These are phyloP conservation scores for Euclidia mi DNA, from an alignment of 2,888 invertebrate species.

Conservation along the genomic window DNA sequence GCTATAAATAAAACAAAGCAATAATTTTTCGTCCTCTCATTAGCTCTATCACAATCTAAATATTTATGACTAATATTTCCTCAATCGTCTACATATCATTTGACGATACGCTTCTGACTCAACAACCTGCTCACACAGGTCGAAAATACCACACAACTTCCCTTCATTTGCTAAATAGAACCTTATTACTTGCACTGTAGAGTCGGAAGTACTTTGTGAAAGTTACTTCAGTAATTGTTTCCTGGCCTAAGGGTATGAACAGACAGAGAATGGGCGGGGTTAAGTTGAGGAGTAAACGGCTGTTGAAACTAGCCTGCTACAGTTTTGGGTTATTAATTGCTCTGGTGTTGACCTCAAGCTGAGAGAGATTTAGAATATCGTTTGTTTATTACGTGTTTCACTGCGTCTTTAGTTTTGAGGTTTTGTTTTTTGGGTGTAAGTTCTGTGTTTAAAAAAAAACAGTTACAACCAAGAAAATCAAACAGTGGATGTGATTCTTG, in stretches of 20 bases:
- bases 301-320: conserved; percentile 44
- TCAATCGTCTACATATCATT: conserved; percentile 18
- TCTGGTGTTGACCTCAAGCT: conserved; percentile 12
- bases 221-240: conserved; percentile 39
- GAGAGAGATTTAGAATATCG: conserved; percentile 3
- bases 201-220: conserved; percentile 17
- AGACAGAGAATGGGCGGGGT: conserved; percentile 47
- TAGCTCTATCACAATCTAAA: too few relatives aligned
- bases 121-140: conserved; percentile 26
- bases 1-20: too few relatives aligned
- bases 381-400: not conserved
- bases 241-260: conserved; percentile 41
- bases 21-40: too few relatives aligned
- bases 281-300: conserved; percentile 36
- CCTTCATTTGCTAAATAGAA: conserved; percentile 3
- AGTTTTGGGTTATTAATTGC: conserved; percentile 43
- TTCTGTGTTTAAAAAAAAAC: too few relatives aligned
- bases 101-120: conserved; percentile 28
- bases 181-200: not conserved
- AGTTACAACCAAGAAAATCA: too few relatives aligned
- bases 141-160: conserved; percentile 39
- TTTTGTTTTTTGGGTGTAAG: too few relatives aligned
- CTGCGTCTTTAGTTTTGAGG: too few relatives aligned
- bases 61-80: conserved; percentile 4
- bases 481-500: too few relatives aligned